Evolutionary conservation across 2,888 invertebrate genomes (phyloP), one percentile per base, ranked within the genome.

Genomic region (Tholera decimalis): DNA sequence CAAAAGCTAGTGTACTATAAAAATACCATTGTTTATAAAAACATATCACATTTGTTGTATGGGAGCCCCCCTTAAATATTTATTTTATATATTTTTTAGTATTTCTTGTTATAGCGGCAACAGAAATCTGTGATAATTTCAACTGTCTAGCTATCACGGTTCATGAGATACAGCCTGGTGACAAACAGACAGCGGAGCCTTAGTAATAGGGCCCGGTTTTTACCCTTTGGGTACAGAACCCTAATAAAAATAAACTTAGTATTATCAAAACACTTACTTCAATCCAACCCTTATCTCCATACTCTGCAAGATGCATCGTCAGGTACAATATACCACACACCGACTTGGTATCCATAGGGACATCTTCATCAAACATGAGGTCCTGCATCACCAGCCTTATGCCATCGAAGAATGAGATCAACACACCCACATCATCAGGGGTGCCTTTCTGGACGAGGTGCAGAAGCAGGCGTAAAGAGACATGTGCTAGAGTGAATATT

Each of bases 311-410:
- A 39, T 93, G 92, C 84, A 96, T 93, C 53, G 96, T 89, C 6
- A 96, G 89, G 61, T 95, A 91, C 18, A 97, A 84, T 39, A 97
- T 94, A 0, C 96, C 97, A 71, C 96, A 96, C 80, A 97, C 96
- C 7, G 96, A 96, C 83, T 97, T 97, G 0, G 97, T 96, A 81
- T 97, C 97, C 96, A 97, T 96, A 0, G 97, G 96, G 1, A 96
- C 92, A 65, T 96, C 96, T 5, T 91, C 89, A 77, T 96, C 89
- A 50, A 88, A 87, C 62, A 96, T 83, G 8, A 96, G 72, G 3
- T 87, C 56, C 28, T 91, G 84, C 4, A 93, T 83, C 73, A 67
- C 72, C 11, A 39, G 41, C 65, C 83, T 85, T 80, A 90, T 83
- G 0, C 51, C 61, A 0, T 57, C 39, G 24, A 89, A 89, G 50